phyloP scores from a whole-genome alignment of 2,888 invertebrate genomes.

The Drosophila picticornis region DNA sequence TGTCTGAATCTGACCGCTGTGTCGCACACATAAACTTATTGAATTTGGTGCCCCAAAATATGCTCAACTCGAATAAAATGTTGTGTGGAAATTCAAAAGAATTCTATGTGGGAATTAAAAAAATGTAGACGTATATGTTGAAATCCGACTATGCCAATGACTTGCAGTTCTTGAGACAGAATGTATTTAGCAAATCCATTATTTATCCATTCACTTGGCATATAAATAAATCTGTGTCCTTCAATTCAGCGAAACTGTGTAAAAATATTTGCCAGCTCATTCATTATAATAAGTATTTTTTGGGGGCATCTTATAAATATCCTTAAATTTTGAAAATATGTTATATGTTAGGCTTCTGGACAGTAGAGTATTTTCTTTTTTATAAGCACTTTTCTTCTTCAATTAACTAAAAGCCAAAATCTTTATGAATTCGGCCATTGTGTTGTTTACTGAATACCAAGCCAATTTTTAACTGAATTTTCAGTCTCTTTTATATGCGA shows the following conservation, averaged over 20 bases:
- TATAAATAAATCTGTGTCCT: not conserved
- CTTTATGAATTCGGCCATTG: not conserved
- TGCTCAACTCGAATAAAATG: slow-evolving; percentile 8
- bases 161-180: not conserved
- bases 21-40: slow-evolving; percentile 42
- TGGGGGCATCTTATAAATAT: not conserved
- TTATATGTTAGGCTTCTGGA: not conserved
- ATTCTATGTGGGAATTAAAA: not conserved
- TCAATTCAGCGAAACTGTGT: not conserved
- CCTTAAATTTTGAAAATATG: not conserved
- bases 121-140: too few species aligned
- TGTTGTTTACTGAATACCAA: not conserved
- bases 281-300: not conserved
- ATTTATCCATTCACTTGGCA: not conserved
- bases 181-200: not conserved
- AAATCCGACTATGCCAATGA: not conserved
- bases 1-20: slow-evolving; percentile 48
- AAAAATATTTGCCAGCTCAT: not conserved
- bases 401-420: not conserved
- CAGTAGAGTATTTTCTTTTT: not conserved
- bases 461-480: slow-evolving; percentile 40
- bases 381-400: not conserved
- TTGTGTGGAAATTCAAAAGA: not conserved
- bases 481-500: slow-evolving; percentile 3
- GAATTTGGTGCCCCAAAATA: slow-evolving; percentile 33